Base-by-base conservation (phyloP, 2,888 invertebrate species). In the Lydus trimaculatus region DNA sequence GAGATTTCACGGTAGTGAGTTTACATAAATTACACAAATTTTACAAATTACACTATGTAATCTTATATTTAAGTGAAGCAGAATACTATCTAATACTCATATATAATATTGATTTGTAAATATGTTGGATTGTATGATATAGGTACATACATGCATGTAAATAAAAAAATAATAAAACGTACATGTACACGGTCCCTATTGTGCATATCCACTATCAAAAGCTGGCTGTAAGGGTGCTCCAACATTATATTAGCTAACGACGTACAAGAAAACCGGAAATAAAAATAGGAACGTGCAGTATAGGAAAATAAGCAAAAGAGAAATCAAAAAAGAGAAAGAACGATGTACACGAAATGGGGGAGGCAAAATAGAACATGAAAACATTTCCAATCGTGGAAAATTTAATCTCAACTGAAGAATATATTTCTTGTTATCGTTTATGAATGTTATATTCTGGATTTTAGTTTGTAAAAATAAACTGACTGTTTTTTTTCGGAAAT, bases 231-330 rank as follows among this genome's bases (percentile, higher is more conserved):
- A 77, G 75, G 75, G 76, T 72, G 77, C 78, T 72, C 76, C 75
- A 73, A 75, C 78, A 76, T 78, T 75, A 78, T 79, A 80, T 80
- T 80, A 80, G 80, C 80, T 80, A 80, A 80, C 80, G 79, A 80
- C 77, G 76, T 78, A 79, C 72, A 74, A 77, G 78, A 75, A 76
- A 79, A 71, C 76, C 75, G 78, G 79, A 80, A 79, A 79, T 80
- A 79, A 80, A 80, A 80, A 80, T 80, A 79, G 79, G 52, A 77
- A 77, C 77, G 75, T 69, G 72, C 68, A 73, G 73, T 73, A 63
- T 61, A 65, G 67, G 60, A 58, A 64, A 73, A 75, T 64, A 66
- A 61, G 17, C n/a, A 8, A 48, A 20, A 48, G 20, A 17, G 43
- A 48, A 20, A 69, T 63, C 66, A 6, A 15, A 20, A 48, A 17